Conservation (phyloP, 2,113 vertebrate species). For the Phoenicopterus ruber region DNA sequence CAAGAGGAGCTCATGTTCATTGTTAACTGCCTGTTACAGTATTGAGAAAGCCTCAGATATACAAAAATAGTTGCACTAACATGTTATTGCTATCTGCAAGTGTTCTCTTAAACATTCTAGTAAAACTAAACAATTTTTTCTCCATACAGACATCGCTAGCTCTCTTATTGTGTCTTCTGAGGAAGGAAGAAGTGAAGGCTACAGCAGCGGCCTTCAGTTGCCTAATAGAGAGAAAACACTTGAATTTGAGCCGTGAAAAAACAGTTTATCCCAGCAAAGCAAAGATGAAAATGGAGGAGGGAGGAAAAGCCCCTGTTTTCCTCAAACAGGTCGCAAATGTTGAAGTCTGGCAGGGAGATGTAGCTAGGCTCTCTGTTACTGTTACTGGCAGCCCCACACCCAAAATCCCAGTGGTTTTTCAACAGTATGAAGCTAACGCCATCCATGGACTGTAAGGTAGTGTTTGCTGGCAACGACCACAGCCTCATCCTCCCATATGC, state of each 20-base stretch:
- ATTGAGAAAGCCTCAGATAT: not conserved
- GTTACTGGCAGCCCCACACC: constrained; percentile 83
- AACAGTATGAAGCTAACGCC: constrained; percentile 74
- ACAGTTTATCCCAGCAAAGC: constrained; percentile 78
- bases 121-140: constrained; percentile 76
- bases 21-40: not conserved
- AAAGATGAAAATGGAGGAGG: constrained; percentile 77
- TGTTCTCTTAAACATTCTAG: constrained; percentile 28
- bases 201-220: constrained; percentile 81
- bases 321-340: constrained; percentile 75
- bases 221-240: constrained; percentile 84
- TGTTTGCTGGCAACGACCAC: constrained; percentile 82
- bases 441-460: constrained; percentile 76
- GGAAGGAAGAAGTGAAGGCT: constrained; percentile 82
- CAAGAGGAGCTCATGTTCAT: not conserved
- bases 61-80: not conserved
- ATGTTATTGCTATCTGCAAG: not conserved
- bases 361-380: constrained; percentile 81
- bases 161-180: constrained; percentile 81
- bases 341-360: constrained; percentile 77
- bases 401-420: constrained; percentile 86
- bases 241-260: constrained; percentile 89
- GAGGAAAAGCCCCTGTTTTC: constrained; percentile 77
- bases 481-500: constrained; percentile 81
- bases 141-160: constrained; percentile 85